Percentiles rank a stretch among this genome's conserved stretches.
phyloP scores from a whole-genome alignment of 2,113 vertebrate genomes.

The Alligator mississippiensis region DNA sequence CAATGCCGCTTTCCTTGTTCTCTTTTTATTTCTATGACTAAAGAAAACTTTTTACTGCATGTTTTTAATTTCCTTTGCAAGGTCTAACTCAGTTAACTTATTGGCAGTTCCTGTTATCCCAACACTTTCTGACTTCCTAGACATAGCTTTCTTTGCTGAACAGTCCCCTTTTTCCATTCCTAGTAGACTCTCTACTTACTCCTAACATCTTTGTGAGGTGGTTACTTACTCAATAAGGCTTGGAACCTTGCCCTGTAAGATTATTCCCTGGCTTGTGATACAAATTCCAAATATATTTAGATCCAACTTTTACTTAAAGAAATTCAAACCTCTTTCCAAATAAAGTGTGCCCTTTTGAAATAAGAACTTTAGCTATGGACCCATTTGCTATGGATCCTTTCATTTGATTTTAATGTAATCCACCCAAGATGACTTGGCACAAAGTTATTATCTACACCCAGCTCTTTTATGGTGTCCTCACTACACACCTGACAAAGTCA shows the following conservation, averaged over 20 bases:
- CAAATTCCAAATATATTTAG: not conserved
- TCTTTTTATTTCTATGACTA: slow-evolving; percentile 27
- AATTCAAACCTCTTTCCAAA: not conserved
- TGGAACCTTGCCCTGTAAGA: not conserved
- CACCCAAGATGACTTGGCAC: not conserved
- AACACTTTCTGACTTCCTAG: not conserved
- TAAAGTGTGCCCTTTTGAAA: not conserved
- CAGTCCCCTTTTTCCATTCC: not conserved
- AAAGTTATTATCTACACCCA: not conserved
- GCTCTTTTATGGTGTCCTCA: not conserved
- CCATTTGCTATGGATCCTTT: not conserved
- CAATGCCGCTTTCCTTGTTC: not conserved
- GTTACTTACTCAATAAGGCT: not conserved
- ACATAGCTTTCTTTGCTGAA: slow-evolving; percentile 32
- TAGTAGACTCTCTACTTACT: not conserved
- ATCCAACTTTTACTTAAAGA: not conserved
- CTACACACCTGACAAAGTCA: not conserved
- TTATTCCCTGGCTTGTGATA: not conserved
- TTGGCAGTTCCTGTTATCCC: slow-evolving; percentile 30
- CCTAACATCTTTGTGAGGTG: not conserved
- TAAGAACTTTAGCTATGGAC: not conserved
- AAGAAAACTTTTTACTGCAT: slow-evolving; percentile 31
- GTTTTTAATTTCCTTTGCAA: slow-evolving; percentile 65
- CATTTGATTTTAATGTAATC: not conserved
- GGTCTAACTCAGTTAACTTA: not conserved